These are phyloP conservation scores for honey bee (Apis mellifera) DNA, from an alignment of 1,140 invertebrate species.

Conservation along the genomic window Amel_HAv3.1 CM009931.2:10416501-10417000, in stretches of 20 bases:
- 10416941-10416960: conserved; percentile 80
- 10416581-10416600: no score
- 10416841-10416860: background rate
- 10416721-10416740: no score
- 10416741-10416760: no score
- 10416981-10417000: conserved; percentile 79
- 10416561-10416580: no score
- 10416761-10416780: background rate
- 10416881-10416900: conserved; percentile 23
- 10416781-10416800: background rate
- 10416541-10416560: background rate
- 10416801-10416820: background rate
- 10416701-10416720: no score
- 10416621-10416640: no score
- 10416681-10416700: no score
- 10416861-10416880: conserved; percentile 20
- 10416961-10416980: conserved; percentile 77
- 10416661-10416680: no score
- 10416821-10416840: no score
- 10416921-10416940: conserved; percentile 81
- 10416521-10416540: conserved; percentile 18
- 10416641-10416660: no score
- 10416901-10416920: conserved; percentile 61
- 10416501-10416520: conserved; percentile 55
- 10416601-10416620: no score